Conservation (phyloP, 92 coral and sea anemone genomes). For the Palythoa caribaeorum region DNA sequence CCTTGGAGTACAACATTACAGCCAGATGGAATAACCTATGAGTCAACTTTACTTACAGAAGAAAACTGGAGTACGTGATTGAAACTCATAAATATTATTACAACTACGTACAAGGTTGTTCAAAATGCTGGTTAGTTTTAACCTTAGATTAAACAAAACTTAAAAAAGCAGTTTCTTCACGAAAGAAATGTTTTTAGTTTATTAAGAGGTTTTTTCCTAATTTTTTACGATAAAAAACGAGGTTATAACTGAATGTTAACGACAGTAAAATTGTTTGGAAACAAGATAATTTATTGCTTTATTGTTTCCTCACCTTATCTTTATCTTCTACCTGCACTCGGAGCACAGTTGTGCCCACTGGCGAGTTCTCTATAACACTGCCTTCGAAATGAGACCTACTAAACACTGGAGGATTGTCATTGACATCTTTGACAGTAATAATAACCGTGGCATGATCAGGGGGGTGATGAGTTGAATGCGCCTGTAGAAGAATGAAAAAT, state of each 20-base stretch:
- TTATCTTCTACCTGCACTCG: constrained; percentile 81
- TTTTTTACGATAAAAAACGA: too few relatives aligned
- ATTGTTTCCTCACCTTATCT: constrained; percentile 69
- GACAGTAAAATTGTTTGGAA: neutral
- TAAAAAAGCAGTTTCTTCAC: too few relatives aligned
- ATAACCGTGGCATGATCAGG: constrained; percentile 82
- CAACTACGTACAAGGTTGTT: too few relatives aligned
- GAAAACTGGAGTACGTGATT: too few relatives aligned
- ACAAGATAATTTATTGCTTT: neutral
- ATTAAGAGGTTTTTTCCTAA: too few relatives aligned
- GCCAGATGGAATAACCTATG: too few relatives aligned
- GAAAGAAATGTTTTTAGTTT: too few relatives aligned
- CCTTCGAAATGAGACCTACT: constrained; percentile 52
- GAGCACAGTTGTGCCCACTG: constrained; percentile 70
- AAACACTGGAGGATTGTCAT: constrained; percentile 83
- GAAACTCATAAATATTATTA: too few relatives aligned
- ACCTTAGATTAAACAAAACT: too few relatives aligned
- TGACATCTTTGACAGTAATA: constrained; percentile 72
- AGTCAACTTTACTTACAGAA: too few relatives aligned
- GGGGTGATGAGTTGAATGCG: constrained; percentile 71
- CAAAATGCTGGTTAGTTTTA: too few relatives aligned
- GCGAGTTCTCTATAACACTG: constrained; percentile 72
- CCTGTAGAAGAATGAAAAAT: constrained; percentile 46
- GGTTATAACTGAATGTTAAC: neutral
- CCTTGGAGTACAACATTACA: too few relatives aligned